phyloP scores from a whole-genome alignment of 2,113 vertebrate genomes.

The Cnemophilus loriae region DNA sequence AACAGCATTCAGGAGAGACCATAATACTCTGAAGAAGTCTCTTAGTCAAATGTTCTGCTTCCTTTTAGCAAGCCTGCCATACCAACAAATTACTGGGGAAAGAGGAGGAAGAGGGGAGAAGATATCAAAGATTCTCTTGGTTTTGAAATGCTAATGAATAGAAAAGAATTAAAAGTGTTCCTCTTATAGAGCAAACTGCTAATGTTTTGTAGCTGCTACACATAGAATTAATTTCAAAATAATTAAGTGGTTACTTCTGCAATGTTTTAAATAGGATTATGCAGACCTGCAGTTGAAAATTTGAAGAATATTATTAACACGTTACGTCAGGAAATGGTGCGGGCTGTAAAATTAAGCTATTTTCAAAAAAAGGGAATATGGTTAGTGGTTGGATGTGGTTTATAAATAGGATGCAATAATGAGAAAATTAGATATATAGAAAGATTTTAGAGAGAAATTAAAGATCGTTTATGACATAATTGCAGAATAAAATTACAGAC shows the following conservation, averaged over 20 bases:
- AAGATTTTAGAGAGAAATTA: slow-evolving; percentile 13
- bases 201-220: neutral
- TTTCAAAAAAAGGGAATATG: neutral
- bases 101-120: neutral
- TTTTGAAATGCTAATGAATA: neutral
- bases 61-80: neutral
- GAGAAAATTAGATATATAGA: slow-evolving; percentile 29
- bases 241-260: neutral
- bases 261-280: neutral
- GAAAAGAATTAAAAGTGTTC: neutral
- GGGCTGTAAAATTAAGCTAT: neutral
- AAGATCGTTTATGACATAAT: neutral
- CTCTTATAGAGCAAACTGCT: neutral
- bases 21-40: neutral
- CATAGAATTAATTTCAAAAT: neutral
- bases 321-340: neutral
- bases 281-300: neutral
- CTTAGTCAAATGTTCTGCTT: neutral
- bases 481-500: neutral
- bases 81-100: neutral
- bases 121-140: neutral
- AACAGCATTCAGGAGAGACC: neutral
- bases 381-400: neutral
- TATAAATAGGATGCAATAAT: neutral
- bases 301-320: neutral